Base-by-base conservation (phyloP, 30 jellyfish, hydroid and myxozoan species). In the Morbakka virulenta region DNA sequence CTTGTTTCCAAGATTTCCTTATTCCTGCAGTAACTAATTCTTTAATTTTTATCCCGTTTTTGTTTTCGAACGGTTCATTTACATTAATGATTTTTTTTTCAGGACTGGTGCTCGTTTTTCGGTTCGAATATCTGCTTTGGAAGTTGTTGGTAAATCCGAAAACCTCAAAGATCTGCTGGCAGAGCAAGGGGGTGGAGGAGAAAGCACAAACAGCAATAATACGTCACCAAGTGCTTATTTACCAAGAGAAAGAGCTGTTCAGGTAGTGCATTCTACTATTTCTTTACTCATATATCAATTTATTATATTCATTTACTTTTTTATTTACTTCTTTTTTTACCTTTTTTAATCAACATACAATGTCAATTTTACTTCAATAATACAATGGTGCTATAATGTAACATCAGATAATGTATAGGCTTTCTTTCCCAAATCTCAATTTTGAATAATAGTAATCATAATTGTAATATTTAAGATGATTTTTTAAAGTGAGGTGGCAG, bases 41-140 rank as follows among this genome's bases (percentile, higher is more conserved):
- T 24, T 22, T 57, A 64, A 14, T 11, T 29, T 2, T 64, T 27
- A 64, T 17, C 30, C 30, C 64, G 51, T 4, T 24, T 64, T 64
- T 25, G 3, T 64, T 64, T 64, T 25, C 62, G 26, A 50, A 27
- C 4, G 4, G 52, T 29, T 20, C 14, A 26, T 0, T 13, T 4
- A 64, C 21, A 64, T 0, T 32, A 25, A 3, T 50, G 28, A 2
- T 77, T 57, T 35, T 28, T 49, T 22, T 21, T 53, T 1, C 75
- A 84, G 98, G 72, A 85, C 96, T 62, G 98, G 98, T 31, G 94
- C 98, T 9, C 81, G 98, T 27, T 83, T 91, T 34, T 91, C 98
- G 20, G 96, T 91, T 9, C 47, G 98, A 57, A 94, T 91, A 1
- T 91, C 98, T n/a, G 98, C 96, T 20, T 89, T 91, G 4, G 98